Percentiles rank a stretch among this genome's conserved stretches.
phyloP scores from a whole-genome alignment of 2,113 vertebrate genomes.

The Hydrolagus affinis region DNA sequence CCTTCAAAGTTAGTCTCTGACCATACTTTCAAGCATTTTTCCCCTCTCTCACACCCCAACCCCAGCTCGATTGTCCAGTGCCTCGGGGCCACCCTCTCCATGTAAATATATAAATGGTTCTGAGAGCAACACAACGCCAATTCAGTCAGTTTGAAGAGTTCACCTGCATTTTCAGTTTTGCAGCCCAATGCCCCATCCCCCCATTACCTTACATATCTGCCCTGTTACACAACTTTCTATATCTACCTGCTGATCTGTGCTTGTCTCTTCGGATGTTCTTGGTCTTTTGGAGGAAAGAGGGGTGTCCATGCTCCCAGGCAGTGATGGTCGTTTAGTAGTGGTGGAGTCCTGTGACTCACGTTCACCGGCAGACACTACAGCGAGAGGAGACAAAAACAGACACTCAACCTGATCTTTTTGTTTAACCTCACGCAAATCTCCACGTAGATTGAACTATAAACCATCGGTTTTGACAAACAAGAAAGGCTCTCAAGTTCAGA shows the following conservation, averaged over 20 bases:
- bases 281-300: conserved; percentile 78
- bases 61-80: too few relatives aligned
- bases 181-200: too few relatives aligned
- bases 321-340: conserved; percentile 71
- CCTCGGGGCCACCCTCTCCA: too few relatives aligned
- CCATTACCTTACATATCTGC: too few relatives aligned
- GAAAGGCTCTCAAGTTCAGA: background rate
- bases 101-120: too few relatives aligned
- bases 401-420: conserved; percentile 44
- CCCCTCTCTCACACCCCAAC: too few relatives aligned
- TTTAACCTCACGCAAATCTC: conserved; percentile 41
- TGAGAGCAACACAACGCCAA: too few relatives aligned
- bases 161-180: too few relatives aligned
- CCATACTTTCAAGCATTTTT: too few relatives aligned
- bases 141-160: too few relatives aligned
- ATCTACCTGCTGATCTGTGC: conserved; percentile 78
- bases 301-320: conserved; percentile 71
- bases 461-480: conserved; percentile 31
- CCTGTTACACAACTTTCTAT: background rate
- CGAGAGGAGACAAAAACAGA: conserved; percentile 38
- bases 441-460: conserved; percentile 45
- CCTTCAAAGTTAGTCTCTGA: too few relatives aligned
- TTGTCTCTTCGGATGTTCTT: conserved; percentile 76
- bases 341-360: conserved; percentile 75
- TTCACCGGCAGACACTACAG: conserved; percentile 50